A percentile compares a stretch with the other conserved stretches of the same genome.
These are phyloP conservation scores for Alitta virens DNA, from an alignment of 2,888 invertebrate genomes.

Conservation along the genomic window DNA sequence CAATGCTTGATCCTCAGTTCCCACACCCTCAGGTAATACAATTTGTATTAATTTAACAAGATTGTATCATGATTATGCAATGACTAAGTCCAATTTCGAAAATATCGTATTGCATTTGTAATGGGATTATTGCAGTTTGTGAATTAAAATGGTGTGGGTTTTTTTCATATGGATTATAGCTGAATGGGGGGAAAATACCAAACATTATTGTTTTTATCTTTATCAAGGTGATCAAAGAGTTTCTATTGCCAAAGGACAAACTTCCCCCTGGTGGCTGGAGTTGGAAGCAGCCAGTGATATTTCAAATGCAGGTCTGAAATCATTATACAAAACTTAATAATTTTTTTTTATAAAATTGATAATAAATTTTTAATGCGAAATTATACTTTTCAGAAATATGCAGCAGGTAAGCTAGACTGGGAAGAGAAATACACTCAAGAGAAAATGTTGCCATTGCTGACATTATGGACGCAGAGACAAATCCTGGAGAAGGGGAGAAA, in stretches of 20 bases:
- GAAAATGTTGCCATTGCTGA: slow-evolving; percentile 48
- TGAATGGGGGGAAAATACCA: no score
- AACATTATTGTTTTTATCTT: neutral
- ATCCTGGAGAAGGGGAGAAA: neutral
- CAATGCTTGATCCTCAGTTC: slow-evolving; percentile 35
- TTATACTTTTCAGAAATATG: slow-evolving; percentile 40
- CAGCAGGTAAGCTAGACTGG: slow-evolving; percentile 46
- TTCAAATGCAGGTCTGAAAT: slow-evolving; percentile 37
- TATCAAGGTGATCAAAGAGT: slow-evolving; percentile 43
- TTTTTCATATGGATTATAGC: no score
- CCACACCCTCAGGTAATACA: slow-evolving; percentile 41
- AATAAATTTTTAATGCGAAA: no score
- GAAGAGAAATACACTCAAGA: slow-evolving; percentile 43
- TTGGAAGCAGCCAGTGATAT: slow-evolving; percentile 40
- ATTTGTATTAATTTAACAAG: neutral
- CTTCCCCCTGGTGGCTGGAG: slow-evolving; percentile 29
- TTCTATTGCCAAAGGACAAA: slow-evolving; percentile 37
- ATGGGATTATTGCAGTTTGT: no score
- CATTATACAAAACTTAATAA: neutral
- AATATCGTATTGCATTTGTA: no score
- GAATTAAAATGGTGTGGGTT: neutral
- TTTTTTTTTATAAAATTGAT: neutral
- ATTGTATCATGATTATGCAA: no score
- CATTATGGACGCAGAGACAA: slow-evolving; percentile 44
- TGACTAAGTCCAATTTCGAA: no score